These are phyloP conservation scores for Nothobranchius kuhntae DNA, from an alignment of 2,113 vertebrate genomes.

Conservation along the genomic window DNA sequence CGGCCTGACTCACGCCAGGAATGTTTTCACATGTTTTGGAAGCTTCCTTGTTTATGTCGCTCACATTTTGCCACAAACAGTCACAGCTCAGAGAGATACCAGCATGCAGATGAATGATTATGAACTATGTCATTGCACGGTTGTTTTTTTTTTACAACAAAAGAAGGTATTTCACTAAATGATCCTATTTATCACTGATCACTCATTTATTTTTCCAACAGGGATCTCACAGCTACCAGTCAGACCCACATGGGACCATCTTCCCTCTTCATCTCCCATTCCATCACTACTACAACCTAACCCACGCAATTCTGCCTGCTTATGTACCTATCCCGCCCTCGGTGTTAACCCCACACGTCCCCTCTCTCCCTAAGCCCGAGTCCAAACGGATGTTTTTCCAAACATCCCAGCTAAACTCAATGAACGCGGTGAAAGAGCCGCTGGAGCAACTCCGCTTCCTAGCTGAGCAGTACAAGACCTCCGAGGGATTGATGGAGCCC, in stretches of 20 bases:
- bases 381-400: constrained; percentile 5
- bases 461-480: constrained; percentile 71
- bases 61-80: too few species aligned
- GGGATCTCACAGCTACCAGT: constrained; percentile 16
- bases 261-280: constrained; percentile 38
- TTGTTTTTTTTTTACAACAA: too few species aligned
- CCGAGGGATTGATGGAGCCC: constrained; percentile 67
- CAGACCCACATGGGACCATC: constrained; percentile 18
- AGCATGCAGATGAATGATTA: too few species aligned
- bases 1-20: too few species aligned
- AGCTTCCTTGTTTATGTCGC: too few species aligned
- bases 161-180: neutral
- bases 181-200: neutral
- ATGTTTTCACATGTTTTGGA: too few species aligned
- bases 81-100: too few species aligned
- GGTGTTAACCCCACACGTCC: neutral
- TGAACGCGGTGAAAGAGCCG: constrained; percentile 40
- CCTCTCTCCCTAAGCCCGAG: constrained; percentile 2
- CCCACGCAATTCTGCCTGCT: constrained; percentile 27
- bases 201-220: constrained; percentile 18
- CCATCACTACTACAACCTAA: constrained; percentile 37
- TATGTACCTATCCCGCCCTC: constrained; percentile 22
- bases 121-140: too few species aligned
- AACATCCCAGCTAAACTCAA: neutral
- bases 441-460: constrained; percentile 68